Evolutionary conservation across 2,888 invertebrate genomes (phyloP), one percentile per base, ranked within the genome.

Genomic region (Tridacna crocea): DNA sequence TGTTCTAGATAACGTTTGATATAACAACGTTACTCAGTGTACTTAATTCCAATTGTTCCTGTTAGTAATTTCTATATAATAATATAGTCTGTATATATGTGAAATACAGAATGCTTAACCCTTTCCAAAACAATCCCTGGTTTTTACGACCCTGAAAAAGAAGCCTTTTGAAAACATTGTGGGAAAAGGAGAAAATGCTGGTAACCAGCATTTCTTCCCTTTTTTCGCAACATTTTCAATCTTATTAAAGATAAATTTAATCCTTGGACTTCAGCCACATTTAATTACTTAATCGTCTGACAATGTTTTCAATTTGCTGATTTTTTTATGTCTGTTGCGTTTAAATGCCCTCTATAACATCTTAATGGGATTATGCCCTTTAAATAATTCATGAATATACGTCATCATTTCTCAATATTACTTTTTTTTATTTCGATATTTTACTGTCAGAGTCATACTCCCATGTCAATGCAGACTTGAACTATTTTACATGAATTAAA

Each of bases 401-500:
- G 55, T 55, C 55, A 55, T 19, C 19, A 55, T 15, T 55, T 55
- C 55, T 55, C 55, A 19, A 55, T 55, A 55, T 55, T 55, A 55
- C 10, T 3, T 55, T 55, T 19, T 55, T 19, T 55, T 19, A 55
- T 15, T 36, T 36, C 36, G 36, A 36, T 36, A 36, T 55, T 55
- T 55, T 55, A 55, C 19, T 15, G 55, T 55, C 55, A 15, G 55
- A 19, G 55, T 55, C 55, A 15, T 8, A 36, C 36, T 36, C 8
- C 36, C 36, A 36, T 36, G 36, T 55, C 55, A 55, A 55, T 36
- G 19, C 55, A 55, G 55, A 55, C 19, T 55, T 55, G 55, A 55
- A 55, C 3, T 55, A 19, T 36, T 66, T 66, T 66, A 46, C 66
- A 66, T 66, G 66, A 66, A 66, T 66, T 66, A 66, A 66, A 66